phyloP scores from a whole-genome alignment of 2,797 vertebrate genomes.

The Trichosurus vulpecula region DNA sequence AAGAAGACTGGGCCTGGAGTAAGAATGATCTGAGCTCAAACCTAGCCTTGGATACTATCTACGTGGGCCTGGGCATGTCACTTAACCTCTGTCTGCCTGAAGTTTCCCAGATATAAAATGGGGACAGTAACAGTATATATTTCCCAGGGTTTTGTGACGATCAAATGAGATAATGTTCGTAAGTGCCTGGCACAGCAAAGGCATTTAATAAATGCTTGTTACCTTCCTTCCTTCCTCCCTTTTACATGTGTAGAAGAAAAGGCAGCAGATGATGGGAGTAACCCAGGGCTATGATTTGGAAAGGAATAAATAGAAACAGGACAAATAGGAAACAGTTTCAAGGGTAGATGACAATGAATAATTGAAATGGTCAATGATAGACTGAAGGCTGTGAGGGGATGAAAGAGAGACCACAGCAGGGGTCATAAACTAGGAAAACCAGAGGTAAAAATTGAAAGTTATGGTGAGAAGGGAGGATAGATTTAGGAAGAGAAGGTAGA shows the following conservation, averaged over 20 bases:
- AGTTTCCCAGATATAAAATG: neutral
- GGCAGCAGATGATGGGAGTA: neutral
- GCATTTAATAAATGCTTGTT: neutral
- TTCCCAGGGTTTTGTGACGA: neutral
- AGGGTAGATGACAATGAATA: neutral
- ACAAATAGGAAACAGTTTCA: neutral
- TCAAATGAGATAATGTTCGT: neutral
- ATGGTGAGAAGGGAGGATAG: neutral
- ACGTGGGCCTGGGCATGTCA: neutral
- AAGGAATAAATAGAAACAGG: neutral
- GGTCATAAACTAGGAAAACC: neutral
- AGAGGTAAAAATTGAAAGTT: neutral
- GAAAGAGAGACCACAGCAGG: neutral
- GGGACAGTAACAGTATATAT: neutral
- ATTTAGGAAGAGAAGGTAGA: neutral
- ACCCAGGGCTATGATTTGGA: neutral
- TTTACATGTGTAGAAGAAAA: neutral
- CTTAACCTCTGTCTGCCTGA: neutral
- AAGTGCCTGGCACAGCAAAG: neutral
- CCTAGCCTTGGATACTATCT: neutral
- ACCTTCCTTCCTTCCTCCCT: neutral
- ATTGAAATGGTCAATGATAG: neutral
- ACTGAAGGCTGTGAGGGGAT: neutral
- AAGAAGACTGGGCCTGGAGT: neutral
- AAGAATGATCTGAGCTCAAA: neutral